These are phyloP conservation scores for Falco berigora DNA, from an alignment of 2,797 vertebrate species.

Conservation along the genomic window DNA sequence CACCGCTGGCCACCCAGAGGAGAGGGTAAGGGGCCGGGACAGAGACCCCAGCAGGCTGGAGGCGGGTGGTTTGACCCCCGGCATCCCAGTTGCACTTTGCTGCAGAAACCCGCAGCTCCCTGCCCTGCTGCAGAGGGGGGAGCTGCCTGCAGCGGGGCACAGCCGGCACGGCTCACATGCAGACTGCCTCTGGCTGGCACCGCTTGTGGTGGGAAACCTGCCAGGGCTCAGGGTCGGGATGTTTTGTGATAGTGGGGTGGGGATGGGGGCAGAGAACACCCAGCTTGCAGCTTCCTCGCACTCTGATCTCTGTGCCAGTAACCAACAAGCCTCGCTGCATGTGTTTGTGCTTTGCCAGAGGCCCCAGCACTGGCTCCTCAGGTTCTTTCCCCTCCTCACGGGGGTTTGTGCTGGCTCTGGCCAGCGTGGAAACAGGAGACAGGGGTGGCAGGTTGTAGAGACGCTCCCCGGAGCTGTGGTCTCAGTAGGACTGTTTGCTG, in stretches of 20 bases:
- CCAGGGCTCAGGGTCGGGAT: rapidly evolving
- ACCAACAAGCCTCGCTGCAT: neutral
- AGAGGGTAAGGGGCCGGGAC: constrained; percentile 79
- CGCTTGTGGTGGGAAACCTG: neutral
- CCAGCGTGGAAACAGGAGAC: neutral
- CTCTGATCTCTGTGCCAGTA: neutral
- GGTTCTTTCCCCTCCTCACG: neutral
- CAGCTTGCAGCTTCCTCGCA: rapidly evolving
- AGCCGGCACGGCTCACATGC: neutral
- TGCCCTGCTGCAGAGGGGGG: neutral
- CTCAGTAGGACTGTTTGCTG: neutral
- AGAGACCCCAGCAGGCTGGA: neutral
- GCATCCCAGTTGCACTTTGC: neutral
- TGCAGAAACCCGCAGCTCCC: neutral
- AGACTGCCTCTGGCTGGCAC: neutral
- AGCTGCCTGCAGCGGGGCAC: neutral
- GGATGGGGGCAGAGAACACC: neutral
- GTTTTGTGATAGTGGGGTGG: neutral
- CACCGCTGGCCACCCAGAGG: constrained; percentile 75
- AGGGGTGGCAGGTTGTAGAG: neutral
- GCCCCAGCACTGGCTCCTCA: neutral
- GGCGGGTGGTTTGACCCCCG: rapidly evolving
- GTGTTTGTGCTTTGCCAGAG: neutral
- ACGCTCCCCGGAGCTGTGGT: neutral
- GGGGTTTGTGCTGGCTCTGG: neutral